Base-by-base conservation (phyloP, 2,888 invertebrate genomes). In the Oegoconia quadripuncta region DNA sequence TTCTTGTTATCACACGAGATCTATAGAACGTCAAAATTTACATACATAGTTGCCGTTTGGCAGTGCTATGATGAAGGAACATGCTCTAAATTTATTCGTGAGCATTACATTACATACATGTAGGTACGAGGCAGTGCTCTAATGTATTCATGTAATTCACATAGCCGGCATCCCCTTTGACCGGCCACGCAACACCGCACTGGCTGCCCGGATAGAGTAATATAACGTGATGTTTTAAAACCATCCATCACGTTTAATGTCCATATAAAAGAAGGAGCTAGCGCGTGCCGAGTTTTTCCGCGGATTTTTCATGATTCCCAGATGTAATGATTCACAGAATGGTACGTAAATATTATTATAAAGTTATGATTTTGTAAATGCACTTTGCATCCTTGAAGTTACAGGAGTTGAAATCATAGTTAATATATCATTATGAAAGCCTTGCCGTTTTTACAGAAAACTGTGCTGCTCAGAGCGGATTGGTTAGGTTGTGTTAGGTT, bases 111-210 rank as follows among this genome's bases (percentile, higher is more conserved):
- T 79, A 76, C 80, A 78, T n/a, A 80, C 82, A 76, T 81, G 75
- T 78, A n/a, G n/a, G n/a, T n/a, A 82, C 70, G 74, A 75, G 76
- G 78, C 72, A 73, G 69, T 77, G 65, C 76, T 76, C 76, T 87
- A 87, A 87, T 86, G 82, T 87, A 87, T 87, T 87, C 87, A 86
- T 84, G 86, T 86, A 86, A 87, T 86, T 86, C 87, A 80, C 84
- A 81, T 84, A 79, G 77, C 82, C 77, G 82, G 78, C 74, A 81
- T 86, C 84, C 84, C 84, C 86, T 87, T 87, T 87, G 87, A 87
- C 87, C 82, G 72, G 74, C 86, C 86, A 86, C 87, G 87, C 87
- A 81, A 83, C 81, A 72, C 82, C 80, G 78, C 79, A 74, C 77
- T 69, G 77, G 65, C 77, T 63, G 69, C 72, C 76, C 71, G 81